Evolutionary conservation across 1,140 invertebrate genomes (phyloP), one percentile per base, ranked within the genome.

Genomic region (Meloidogyne floridensis): DNA sequence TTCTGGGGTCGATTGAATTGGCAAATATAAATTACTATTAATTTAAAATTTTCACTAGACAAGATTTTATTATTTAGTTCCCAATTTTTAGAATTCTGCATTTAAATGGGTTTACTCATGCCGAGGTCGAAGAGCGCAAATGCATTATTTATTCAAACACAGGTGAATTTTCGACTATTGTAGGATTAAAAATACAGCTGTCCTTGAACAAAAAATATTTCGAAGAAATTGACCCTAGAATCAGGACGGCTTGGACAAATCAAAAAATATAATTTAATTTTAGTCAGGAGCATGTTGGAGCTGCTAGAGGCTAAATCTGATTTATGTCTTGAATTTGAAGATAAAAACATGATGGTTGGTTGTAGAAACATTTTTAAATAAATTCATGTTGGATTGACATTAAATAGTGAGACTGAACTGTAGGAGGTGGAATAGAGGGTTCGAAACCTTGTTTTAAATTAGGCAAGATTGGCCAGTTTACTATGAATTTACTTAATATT

Each of bases 141-240:
- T 75, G 83, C 15, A 80, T 89, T 18, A 77, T 87, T 15, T 87
- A 83, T 81, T 81, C 74, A 51, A 89, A 87, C 71, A 80, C 82
- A 43, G 77, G 80, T 86, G 13, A 56, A 72, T 5, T n/a, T 47
- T 18, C 15, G 75, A 69, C 20, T 20, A 20, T 20, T 20, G 20
- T 20, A 20, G 20, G 20, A 20, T 20, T 20, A 20, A 20, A 20
- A 20, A 20, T 20, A 20, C 20, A 20, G 20, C 20, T 20, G 20
- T 20, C 20, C 20, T 20, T 20, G 20, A 20, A 73, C 18, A 69
- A 81, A 51, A 84, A 54, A 9, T 73, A 20, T 20, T 20, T 20
- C 20, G 20, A 20, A 20, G 20, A 20, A 20, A 20, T 20, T 20
- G 20, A 20, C 20, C 20, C 20, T 20, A 20, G 20, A 20, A 20